Conservation (phyloP, 2,888 invertebrate genomes). For the Synergus laeviventris region DNA sequence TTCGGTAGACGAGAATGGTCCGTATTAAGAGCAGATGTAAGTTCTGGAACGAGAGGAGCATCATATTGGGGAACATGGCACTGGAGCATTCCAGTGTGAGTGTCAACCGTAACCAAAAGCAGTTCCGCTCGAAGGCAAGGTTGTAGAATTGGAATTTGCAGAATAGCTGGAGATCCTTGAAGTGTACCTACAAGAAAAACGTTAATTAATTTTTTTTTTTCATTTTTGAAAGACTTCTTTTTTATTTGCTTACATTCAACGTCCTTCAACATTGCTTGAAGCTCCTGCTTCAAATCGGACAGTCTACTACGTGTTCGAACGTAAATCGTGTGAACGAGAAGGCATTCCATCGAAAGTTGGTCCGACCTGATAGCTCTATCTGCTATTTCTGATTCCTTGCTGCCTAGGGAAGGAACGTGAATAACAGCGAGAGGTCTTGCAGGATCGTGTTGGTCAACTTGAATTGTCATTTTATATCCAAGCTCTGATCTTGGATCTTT, state of each 20-base stretch:
- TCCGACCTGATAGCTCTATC: slow-evolving; percentile 91
- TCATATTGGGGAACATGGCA: slow-evolving; percentile 95
- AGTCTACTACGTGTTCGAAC: slow-evolving; percentile 91
- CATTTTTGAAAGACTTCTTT: background rate
- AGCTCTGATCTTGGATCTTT: slow-evolving; percentile 89
- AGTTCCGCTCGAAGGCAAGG: slow-evolving; percentile 95
- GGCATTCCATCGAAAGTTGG: slow-evolving; percentile 95
- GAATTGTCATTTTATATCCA: slow-evolving; percentile 91
- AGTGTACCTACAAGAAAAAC: slow-evolving; percentile 82
- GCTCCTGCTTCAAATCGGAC: slow-evolving; percentile 87
- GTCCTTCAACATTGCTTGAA: slow-evolving; percentile 84
- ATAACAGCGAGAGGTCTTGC: slow-evolving; percentile 85
- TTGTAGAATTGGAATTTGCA: slow-evolving; percentile 91
- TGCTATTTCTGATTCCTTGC: slow-evolving; percentile 84
- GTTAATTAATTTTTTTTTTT: slow-evolving; percentile 13
- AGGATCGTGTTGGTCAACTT: slow-evolving; percentile 89
- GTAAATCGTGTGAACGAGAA: slow-evolving; percentile 96
- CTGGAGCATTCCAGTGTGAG: slow-evolving; percentile 93
- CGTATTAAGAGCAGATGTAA: slow-evolving; percentile 87
- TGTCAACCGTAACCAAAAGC: slow-evolving; percentile 94
- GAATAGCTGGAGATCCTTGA: slow-evolving; percentile 93
- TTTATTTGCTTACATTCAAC: slow-evolving; percentile 80
- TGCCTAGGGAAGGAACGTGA: slow-evolving; percentile 83
- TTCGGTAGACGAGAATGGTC: slow-evolving; percentile 83
- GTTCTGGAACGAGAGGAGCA: slow-evolving; percentile 85